Evolutionary conservation across 2,113 vertebrate species (phyloP).

Genomic region (Eidolon helvum): DNA sequence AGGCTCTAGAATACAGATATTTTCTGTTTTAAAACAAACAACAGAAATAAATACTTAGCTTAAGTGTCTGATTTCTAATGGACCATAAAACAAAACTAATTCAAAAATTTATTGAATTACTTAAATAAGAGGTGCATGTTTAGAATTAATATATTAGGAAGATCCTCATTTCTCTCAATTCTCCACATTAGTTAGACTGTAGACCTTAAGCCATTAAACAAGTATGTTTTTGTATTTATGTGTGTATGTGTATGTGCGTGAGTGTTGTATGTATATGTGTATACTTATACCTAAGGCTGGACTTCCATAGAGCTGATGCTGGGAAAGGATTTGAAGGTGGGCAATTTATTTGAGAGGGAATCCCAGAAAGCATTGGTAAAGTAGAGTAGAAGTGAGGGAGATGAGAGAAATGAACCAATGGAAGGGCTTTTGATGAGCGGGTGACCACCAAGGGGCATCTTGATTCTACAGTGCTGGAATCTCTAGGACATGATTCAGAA

Average conservation of each 20-base stretch:
- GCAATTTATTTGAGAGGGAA: neutral
- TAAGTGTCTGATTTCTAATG: neutral
- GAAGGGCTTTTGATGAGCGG: neutral
- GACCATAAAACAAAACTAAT: neutral
- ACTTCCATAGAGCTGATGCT: neutral
- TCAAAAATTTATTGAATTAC: neutral
- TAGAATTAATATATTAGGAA: neutral
- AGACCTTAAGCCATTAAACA: neutral
- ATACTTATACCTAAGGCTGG: neutral
- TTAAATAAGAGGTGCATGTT: neutral
- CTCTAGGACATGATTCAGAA: neutral
- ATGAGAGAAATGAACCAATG: neutral
- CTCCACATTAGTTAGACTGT: neutral
- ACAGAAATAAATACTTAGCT: neutral
- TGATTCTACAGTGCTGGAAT: rapidly evolving
- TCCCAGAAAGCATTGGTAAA: neutral
- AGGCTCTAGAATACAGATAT: neutral
- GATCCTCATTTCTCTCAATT: neutral
- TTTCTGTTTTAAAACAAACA: neutral
- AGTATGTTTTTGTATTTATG: neutral
- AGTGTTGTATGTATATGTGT: neutral
- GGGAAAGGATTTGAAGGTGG: neutral
- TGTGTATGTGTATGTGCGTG: neutral
- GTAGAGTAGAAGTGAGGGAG: neutral
- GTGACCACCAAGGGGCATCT: neutral